Base-by-base conservation (phyloP, 2,888 invertebrate genomes). In the Amphipoea oculea region DNA sequence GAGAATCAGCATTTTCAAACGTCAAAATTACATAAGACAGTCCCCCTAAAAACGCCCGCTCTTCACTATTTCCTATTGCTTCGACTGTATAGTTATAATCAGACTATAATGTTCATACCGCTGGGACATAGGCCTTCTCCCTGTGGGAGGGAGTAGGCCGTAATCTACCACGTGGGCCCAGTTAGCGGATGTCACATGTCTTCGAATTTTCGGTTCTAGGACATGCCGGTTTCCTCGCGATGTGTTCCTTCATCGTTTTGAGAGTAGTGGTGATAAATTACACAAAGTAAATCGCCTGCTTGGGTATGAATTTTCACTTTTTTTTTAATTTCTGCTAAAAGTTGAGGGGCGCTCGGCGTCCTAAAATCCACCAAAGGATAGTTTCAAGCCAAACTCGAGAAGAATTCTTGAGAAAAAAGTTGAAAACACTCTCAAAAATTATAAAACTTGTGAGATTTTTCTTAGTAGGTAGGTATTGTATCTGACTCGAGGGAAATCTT, bases 371-470 rank as follows among this genome's bases (percentile, higher is more conserved):
- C 65, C 57, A 40, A 51, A 83, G n/a, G 63, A 75, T 83, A 86
- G 80, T 80, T 83, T 60, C 42, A 12, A 74, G 29, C 23, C 23
- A 71, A 74, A 54, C n/a, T 45, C 40, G 45, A 20, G 0, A 73
- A 72, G 51, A 77, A 83, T 65, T 73, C 54, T 48, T 23, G 4
- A 77, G 72, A 75, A 69, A 83, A 83, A 85, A 72, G 65, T 73
- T 81, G 42, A 48, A 60, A 80, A 78, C 70, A 81, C 75, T 81
- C 78, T 67, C 0, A 68, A 83, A 81, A 70, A 78, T 80, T 83
- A 67, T 78, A 68, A 83, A 85, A 86, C 81, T 86, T 83, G 12
- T 65, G 17, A 85, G 48, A 77, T 66, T 80, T 85, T 83, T 83
- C 75, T 71, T 62, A 68, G 51, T 29, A 60, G 40, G 60, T 75